These are phyloP conservation scores for Trachelus iudaicus DNA, from an alignment of 2,888 invertebrate genomes.

Conservation along the genomic window DNA sequence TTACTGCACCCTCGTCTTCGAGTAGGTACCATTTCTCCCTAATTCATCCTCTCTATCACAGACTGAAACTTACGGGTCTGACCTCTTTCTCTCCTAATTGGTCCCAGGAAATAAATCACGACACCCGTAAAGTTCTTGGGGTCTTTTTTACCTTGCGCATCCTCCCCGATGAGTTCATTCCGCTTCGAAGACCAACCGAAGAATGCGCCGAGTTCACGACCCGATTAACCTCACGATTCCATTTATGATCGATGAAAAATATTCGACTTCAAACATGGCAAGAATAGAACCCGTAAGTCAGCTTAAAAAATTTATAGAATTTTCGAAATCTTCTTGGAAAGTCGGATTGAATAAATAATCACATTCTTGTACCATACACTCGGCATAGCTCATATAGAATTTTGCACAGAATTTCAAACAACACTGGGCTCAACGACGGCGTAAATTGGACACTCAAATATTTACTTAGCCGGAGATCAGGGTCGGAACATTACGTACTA, in stretches of 20 bases:
- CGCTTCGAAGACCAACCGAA: background rate
- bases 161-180: background rate
- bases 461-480: slow-evolving; percentile 6
- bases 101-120: slow-evolving; percentile 35
- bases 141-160: slow-evolving; percentile 5
- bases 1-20: background rate
- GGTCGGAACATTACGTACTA: background rate
- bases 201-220: background rate
- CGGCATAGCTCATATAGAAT: background rate
- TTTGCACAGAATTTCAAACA: background rate
- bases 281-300: background rate
- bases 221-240: background rate
- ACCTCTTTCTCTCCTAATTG: slow-evolving; percentile 28
- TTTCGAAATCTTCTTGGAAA: background rate
- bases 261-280: background rate
- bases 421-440: background rate
- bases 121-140: slow-evolving; percentile 9
- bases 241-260: background rate
- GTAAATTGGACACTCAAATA: slow-evolving; percentile 12
- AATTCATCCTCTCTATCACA: background rate
- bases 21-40: background rate
- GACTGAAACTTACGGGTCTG: slow-evolving; percentile 9
- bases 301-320: background rate
- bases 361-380: background rate
- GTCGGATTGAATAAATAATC: background rate